Evolutionary conservation across 2,888 invertebrate genomes (phyloP), one percentile per base, ranked within the genome.

Genomic region (Diaprepes abbreviatus): DNA sequence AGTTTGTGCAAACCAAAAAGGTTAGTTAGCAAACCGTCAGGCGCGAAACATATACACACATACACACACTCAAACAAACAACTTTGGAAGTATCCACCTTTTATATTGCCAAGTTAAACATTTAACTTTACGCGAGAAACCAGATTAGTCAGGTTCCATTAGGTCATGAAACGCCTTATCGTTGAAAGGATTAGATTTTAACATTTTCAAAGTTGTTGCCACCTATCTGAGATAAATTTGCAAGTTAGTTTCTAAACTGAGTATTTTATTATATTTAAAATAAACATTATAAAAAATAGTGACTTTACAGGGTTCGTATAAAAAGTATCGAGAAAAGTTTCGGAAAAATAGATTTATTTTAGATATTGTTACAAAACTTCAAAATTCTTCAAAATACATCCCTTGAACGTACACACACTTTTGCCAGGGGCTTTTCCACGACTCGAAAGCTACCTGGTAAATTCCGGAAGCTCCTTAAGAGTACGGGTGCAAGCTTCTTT

Each of bases 81-180:
- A 40, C 52, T 24, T 14, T 21, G 16, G 28, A 59, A 59, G 50
- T 59, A 59, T 66, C 28, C 35, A 21, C 21, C 57, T 45, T 66
- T 66, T 66, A 45, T 66, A 50, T 28, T n/a, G 40, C 50, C 33
- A 59, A 45, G 58, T 35, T 48, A 66, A 59, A 66, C 50, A 59
- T 57, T 24, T 38, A 52, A 28, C 31, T 63, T 58, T 63, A 6
- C 10, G n/a, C 19, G 38, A 52, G 19, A 50, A 50, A 14, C 38
- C 31, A 52, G 38, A 48, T 48, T 52, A 48, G 33, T 33, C 52
- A 52, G 36, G 16, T 28, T 14, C 21, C 63, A 60, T 60, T 60
- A 60, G 43, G 31, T 60, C 59, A 43, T 59, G 43, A 59, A 14
- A 24, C 6, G 33, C 59, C 43, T 59, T 48, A 60, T 48, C 60